Evolutionary conservation across 2,888 invertebrate genomes (phyloP).

Genomic region (Podabrus alpinus): DNA sequence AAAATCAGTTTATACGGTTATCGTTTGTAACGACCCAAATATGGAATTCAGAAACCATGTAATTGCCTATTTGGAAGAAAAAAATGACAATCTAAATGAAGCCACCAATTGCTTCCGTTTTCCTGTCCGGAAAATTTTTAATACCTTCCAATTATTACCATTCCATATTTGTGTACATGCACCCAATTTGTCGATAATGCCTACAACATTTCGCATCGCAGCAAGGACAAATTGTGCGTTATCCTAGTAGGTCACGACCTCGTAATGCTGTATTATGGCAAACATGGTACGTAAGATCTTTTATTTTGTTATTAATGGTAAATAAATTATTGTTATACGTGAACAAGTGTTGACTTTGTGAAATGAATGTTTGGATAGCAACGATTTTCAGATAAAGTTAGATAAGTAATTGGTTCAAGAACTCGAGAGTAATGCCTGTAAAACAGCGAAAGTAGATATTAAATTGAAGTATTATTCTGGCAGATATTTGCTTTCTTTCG

Average conservation of each 20-base stretch:
- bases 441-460: not conserved
- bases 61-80: too few species aligned
- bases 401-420: not conserved
- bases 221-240: not conserved
- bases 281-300: not conserved
- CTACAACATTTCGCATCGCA: not conserved
- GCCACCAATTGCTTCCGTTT: too few species aligned
- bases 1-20: too few species aligned
- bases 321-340: not conserved
- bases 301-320: not conserved
- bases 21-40: too few species aligned
- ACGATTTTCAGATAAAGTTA: not conserved
- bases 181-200: too few species aligned
- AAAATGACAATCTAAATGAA: too few species aligned
- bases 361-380: not conserved
- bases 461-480: not conserved
- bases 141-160: too few species aligned
- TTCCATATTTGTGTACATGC: too few species aligned
- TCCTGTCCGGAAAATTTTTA: too few species aligned
- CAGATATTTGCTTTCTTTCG: not conserved
- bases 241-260: not conserved
- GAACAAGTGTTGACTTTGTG: not conserved
- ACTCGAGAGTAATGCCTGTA: not conserved
- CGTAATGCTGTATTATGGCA: not conserved
- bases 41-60: too few species aligned